Evolutionary conservation across 2,797 vertebrate genomes (phyloP), one percentile per base, ranked within the genome.

Genomic region (Phylloscopus collybita): DNA sequence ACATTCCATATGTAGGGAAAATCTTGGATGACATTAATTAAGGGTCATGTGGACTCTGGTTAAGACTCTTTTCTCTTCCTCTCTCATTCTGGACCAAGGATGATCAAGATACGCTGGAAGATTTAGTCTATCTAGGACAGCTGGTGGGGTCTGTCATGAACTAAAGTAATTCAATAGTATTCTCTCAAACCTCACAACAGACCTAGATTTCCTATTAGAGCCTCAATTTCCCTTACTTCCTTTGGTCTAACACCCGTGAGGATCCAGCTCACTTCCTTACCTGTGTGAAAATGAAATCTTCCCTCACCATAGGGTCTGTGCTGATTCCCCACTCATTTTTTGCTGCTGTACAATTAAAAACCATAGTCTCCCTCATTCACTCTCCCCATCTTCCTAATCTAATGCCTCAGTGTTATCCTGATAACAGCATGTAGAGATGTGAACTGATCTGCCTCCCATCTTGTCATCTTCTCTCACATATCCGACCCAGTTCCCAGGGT

Each of bases 401-500:
- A 84, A 93, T 74, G 29, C 27, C 42, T 23, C 67, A 45, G 13
- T 69, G 32, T 90, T 89, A 38, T 71, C 86, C 60, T 79, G 64
- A 26, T 87, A 87, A 67, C 34, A 76, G n/a, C 54, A 44, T 8
- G 23, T 18, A 74, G 56, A 92, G 49, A 96, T 42, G 42, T 69
- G 83, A 96, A 87, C 57, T 49, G 65, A 80, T 95, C 44, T 88
- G 78, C 36, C 59, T 95, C 51, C 53, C 82, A 73, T 90, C 90
- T 95, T 90, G 74, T 86, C 92, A 87, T 92, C 88, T 80, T 85
- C 82, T 91, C 69, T 93, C 76, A 86, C 29, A 53, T 62, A 92
- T n/a, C 60, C 16, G 4, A 91, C 78, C 61, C 86, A 91, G 78
- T 94, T 95, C 67, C 80, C 88, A 95, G 80, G 78, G 67, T 64